These are phyloP conservation scores for Malurus elegans DNA, from an alignment of 2,113 vertebrate genomes.

Conservation along the genomic window DNA sequence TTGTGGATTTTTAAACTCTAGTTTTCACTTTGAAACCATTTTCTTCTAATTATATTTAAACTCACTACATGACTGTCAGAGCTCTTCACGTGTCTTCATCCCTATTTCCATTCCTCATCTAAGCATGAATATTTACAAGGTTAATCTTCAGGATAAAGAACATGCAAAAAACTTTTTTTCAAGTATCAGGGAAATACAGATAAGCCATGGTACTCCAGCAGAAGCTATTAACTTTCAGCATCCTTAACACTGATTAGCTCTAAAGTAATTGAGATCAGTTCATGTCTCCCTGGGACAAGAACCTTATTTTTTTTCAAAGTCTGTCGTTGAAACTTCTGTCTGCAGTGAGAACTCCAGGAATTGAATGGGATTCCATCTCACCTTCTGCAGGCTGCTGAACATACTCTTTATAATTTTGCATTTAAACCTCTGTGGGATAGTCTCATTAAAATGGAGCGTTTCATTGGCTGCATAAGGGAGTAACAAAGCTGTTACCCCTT, in stretches of 20 bases:
- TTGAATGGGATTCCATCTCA: not conserved
- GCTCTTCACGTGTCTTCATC: not conserved
- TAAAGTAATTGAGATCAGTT: slow-evolving; percentile 29
- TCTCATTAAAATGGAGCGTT: not conserved
- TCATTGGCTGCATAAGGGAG: not conserved
- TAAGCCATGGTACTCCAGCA: not conserved
- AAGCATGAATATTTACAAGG: not conserved
- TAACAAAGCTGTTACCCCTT: not conserved
- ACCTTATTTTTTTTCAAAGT: not conserved
- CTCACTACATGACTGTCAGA: not conserved
- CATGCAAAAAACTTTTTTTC: not conserved
- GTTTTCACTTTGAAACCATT: not conserved
- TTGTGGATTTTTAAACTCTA: not conserved
- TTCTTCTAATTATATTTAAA: not conserved
- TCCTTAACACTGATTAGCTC: slow-evolving; percentile 23
- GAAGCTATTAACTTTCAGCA: slow-evolving; percentile 1
- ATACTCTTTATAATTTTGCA: slow-evolving; percentile 11
- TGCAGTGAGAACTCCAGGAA: not conserved
- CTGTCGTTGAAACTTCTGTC: not conserved
- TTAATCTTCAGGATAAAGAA: slow-evolving; percentile 1
- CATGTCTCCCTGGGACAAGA: not conserved
- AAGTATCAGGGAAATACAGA: not conserved
- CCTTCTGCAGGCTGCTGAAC: not conserved
- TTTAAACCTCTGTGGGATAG: not conserved
- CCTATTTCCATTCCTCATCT: not conserved